Conservation (phyloP, 2,888 invertebrate species). For the Nephrotoma guestfalica region DNA sequence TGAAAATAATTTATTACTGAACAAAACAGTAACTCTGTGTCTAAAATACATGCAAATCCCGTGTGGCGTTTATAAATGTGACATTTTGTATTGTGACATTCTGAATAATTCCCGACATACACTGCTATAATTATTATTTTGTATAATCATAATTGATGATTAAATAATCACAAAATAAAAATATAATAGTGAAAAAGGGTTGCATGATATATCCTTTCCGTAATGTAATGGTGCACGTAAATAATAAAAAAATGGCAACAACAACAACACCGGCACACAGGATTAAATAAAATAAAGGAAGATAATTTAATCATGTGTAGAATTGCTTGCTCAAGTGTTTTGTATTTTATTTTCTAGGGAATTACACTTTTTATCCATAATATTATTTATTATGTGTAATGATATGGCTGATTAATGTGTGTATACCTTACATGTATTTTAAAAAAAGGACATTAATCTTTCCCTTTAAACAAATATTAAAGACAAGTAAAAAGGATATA, state of each 20-base stretch:
- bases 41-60: no score
- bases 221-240: neutral
- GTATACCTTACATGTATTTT: neutral
- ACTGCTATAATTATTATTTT: neutral
- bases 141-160: neutral
- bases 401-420: neutral
- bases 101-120: neutral
- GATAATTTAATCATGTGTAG: neutral
- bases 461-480: neutral
- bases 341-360: neutral
- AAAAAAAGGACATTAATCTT: neutral
- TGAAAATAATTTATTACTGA: no score
- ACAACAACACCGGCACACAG: neutral
- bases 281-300: neutral
- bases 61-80: no score
- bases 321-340: neutral
- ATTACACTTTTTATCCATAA: neutral
- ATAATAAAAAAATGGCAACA: neutral
- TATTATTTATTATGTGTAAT: neutral
- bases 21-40: no score
- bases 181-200: neutral
- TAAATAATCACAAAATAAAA: neutral
- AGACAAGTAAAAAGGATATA: neutral
- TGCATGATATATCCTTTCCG: neutral
- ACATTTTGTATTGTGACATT: no score